Base-by-base conservation (phyloP, 2,797 vertebrate species). In the Poecile montanus region DNA sequence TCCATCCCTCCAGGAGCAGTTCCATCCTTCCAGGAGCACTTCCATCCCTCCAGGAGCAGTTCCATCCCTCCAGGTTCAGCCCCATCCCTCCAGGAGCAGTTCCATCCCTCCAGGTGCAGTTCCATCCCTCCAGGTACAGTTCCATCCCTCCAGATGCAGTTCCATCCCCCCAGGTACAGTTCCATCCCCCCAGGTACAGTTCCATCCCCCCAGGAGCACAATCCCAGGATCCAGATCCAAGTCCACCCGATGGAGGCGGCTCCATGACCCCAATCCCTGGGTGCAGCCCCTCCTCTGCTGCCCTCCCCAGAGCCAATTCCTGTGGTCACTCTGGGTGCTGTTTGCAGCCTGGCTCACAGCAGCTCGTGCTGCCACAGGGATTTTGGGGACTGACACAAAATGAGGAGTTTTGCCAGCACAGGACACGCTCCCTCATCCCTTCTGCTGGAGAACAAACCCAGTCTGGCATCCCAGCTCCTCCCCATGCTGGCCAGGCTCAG, bases 261-360 rank as follows among this genome's bases (percentile, higher is more conserved):
- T 14, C 51, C 58, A 62, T 2, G 6, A 30, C 3, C 34, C 27
- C 38, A 54, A 58, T 2, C 61, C 56, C 57, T 20, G 5, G 2
- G 11, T 40, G 47, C 34, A 6, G 25, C 3, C 34, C 21, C 70
- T 42, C 5, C 1, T 18, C 61, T 40, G 6, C 38, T 40, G 38
- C 38, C 40, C 32, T 34, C 36, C n/a, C 12, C 42, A 8, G 0
- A 8, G 36, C 2, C 1, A 2, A 4, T 16, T 16, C 51, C 17
- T 0, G 5, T 11, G n/a, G 5, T 6, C 62, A 15, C 5, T 18
- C 11, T 2, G 16, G 38, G 16, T 11, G 27, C 27, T 1, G 0
- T 9, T 2, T 2, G 19, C 53, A 70, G 34, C 72, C 58, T 36
- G 67, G 5, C 3, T 34, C 58, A 42, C 58, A 47, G 26, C 54